These are phyloP conservation scores for Sarcophaga variegata DNA, from an alignment of 2,888 invertebrate genomes.

Conservation along the genomic window DNA sequence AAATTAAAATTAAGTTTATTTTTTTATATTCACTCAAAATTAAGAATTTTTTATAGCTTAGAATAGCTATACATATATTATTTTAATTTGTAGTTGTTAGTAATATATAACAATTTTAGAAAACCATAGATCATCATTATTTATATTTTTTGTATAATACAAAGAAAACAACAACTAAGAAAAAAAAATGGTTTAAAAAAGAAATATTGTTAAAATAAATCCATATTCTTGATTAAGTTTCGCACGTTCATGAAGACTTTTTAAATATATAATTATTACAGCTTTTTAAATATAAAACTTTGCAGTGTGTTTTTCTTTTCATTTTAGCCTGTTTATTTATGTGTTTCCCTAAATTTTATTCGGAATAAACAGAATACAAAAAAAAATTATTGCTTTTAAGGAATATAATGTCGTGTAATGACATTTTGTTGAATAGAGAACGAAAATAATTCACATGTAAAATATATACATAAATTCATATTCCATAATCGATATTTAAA, in stretches of 20 bases:
- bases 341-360: background rate
- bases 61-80: constrained; percentile 32
- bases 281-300: constrained; percentile 57
- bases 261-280: constrained; percentile 59
- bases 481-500: too few relatives aligned
- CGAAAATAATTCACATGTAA: too few relatives aligned
- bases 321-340: background rate
- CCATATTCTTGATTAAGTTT: constrained; percentile 59
- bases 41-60: constrained; percentile 33
- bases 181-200: constrained; percentile 54
- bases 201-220: constrained; percentile 66
- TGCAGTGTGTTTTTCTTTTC: constrained; percentile 47
- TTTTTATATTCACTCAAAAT: constrained; percentile 43
- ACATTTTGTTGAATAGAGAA: too few relatives aligned
- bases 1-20: constrained; percentile 31
- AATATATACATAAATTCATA: too few relatives aligned
- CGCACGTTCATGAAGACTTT: constrained; percentile 69
- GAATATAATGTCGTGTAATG: too few relatives aligned
- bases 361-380: too few relatives aligned
- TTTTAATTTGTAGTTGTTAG: constrained; percentile 63
- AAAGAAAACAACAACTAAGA: constrained; percentile 18
- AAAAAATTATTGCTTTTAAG: too few relatives aligned
- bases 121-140: constrained; percentile 67
- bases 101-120: constrained; percentile 53
- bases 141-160: constrained; percentile 41